phyloP scores from a whole-genome alignment of 2,113 vertebrate genomes.

The Nothocercus nigrocapillus region DNA sequence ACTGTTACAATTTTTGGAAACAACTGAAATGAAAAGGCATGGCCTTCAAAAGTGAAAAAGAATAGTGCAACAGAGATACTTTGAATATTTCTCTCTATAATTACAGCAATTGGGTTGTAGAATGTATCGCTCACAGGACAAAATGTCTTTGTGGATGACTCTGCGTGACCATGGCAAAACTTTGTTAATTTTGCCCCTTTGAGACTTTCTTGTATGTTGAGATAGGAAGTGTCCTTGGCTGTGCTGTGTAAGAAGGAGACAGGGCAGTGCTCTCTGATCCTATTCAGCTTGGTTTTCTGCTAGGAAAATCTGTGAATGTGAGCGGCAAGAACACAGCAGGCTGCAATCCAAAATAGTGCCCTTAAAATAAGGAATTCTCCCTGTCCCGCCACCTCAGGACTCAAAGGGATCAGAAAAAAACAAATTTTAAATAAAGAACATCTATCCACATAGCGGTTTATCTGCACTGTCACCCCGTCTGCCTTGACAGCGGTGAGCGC shows the following conservation, averaged over 20 bases:
- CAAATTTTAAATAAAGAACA: background rate
- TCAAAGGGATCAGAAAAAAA: background rate
- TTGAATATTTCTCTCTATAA: background rate
- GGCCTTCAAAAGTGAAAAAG: background rate
- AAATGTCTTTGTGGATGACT: background rate
- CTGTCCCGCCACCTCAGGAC: background rate
- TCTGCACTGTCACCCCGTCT: background rate
- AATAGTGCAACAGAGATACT: background rate
- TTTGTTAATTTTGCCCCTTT: background rate
- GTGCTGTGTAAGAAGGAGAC: background rate
- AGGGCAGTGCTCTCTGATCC: rapidly evolving
- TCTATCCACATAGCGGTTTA: background rate
- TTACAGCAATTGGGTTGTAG: background rate
- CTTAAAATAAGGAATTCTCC: background rate
- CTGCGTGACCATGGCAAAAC: background rate
- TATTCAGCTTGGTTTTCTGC: background rate
- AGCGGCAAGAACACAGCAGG: background rate
- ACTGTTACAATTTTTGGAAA: background rate
- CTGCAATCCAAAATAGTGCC: rapidly evolving
- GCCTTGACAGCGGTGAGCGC: background rate
- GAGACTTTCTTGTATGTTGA: background rate
- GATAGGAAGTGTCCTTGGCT: rapidly evolving
- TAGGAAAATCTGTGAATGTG: no score
- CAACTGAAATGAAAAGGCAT: background rate
- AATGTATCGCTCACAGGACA: background rate